Base-by-base conservation (phyloP, 2,888 invertebrate genomes). In the Sphaerophoria taeniata region DNA sequence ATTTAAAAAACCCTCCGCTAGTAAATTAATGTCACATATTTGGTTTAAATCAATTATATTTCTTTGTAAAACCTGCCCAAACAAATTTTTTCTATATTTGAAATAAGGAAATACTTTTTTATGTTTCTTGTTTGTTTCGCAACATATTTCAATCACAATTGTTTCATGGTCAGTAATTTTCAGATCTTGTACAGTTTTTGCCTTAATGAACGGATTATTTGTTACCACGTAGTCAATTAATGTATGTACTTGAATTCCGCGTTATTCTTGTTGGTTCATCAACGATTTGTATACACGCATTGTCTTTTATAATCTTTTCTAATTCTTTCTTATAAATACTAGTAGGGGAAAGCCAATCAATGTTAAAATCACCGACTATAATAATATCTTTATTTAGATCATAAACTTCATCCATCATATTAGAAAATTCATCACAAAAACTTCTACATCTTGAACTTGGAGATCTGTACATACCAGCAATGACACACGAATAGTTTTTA, bases 291-390 rank as follows among this genome's bases (percentile, higher is more conserved):
- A 45, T 45, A 45, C 45, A 45, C 9, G 45, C 45, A 45, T 45
- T 45, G 12, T 45, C 45, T 9, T 12, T 12, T 45, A 45, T 45
- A 45, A 12, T 45, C 12, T 45, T 45, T 45, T 45, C 45, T 45
- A 45, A 4, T 12, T 45, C 45, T 6, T 16, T n/a, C 16, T 51
- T 51, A 51, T 51, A 51, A 14, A 51, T 51, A 51, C 16, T 51
- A 14, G 11, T 24, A 16, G 51, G 14, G 3, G 51, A 51, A 51
- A 51, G 11, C 51, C 51, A 51, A 51, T 51, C 51, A 51, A 51
- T 51, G 51, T 51, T 51, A 51, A 51, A 51, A 51, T 51, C 51
- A 4, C 51, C 51, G 16, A 51, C 16, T 14, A 51, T 51, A 7
- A 51, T 4, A 51, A 51, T 16, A 24, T 14, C 51, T 51, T 51